Evolutionary conservation across 2,113 vertebrate genomes (phyloP), one percentile per base, ranked within the genome.

Genomic region (Leucopsar rothschildi): DNA sequence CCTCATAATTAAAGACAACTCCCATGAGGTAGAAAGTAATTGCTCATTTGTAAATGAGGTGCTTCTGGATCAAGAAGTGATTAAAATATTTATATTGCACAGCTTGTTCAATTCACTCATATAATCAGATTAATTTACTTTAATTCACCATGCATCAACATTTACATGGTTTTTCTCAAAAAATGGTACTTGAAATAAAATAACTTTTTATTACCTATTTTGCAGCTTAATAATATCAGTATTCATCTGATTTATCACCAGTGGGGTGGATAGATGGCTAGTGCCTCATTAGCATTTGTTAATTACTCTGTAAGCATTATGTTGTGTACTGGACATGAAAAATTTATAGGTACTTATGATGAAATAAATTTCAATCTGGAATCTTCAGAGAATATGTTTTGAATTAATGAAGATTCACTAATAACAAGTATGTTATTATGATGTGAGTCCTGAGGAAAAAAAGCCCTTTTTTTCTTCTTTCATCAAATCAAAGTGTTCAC

Each of bases 31-130:
- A 81, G 80, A 97, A 98, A 97, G 97, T 98, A 98, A 99, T 99
- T 99, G 98, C 98, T 98, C 98, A 98, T 99, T 99, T 98, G 98
- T 98, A 98, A 97, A 98, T 97, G 98, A 98, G 97, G 97, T 96
- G 97, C 98, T 98, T 98, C 95, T 98, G 97, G 98, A 98, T 98
- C 97, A 98, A 98, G 98, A 98, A 98, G 95, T 98, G 98, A 98
- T 98, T 99, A 98, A 98, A 99, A 99, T 98, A 99, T 99, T 99
- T 98, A 98, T 98, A 98, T 97, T 97, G 95, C 97, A 97, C 98
- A 98, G 97, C 98, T 98, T 98, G 98, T 97, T 98, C 97, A 97
- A 97, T 97, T 97, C 97, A 95, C 91, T 97, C 96, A 95, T 96
- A 97, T 98, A 98, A 98, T 98, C 96, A 97, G 97, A 97, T 97